A percentile compares a stretch with the other conserved stretches of the same genome.
Evolutionary conservation across 2,888 invertebrate species (phyloP).

Genomic region (Coelinius sp.): DNA sequence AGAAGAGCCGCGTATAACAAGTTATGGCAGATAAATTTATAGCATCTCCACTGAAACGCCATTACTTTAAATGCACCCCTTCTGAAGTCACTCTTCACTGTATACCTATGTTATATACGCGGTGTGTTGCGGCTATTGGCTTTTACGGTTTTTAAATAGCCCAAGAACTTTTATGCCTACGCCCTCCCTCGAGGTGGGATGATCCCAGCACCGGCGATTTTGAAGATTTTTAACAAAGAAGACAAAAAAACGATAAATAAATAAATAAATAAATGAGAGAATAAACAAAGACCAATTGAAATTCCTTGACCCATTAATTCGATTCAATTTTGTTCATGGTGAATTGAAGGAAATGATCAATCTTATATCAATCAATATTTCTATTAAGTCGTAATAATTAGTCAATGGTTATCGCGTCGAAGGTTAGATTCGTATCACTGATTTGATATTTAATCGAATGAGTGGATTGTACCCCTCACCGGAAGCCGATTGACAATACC

Average conservation of each 20-base stretch:
- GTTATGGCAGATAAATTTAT: constrained; percentile 72
- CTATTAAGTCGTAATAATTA: too few species aligned
- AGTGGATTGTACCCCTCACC: constrained; percentile 18
- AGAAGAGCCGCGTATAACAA: constrained; percentile 70
- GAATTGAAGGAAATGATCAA: not conserved
- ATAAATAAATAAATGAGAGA: not conserved
- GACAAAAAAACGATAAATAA: not conserved
- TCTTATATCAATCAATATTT: too few species aligned
- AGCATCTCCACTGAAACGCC: constrained; percentile 71
- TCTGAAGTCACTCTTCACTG: constrained; percentile 33
- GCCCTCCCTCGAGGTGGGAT: constrained; percentile 13
- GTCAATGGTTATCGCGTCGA: too few species aligned
- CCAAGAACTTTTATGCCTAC: constrained; percentile 50
- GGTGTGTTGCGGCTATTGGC: constrained; percentile 56
- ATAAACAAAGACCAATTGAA: not conserved
- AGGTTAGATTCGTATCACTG: not conserved
- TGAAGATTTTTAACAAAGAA: not conserved
- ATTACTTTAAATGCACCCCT: constrained; percentile 60
- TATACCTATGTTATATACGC: constrained; percentile 42
- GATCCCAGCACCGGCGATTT: not conserved
- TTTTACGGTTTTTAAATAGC: constrained; percentile 70
- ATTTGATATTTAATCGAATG: not conserved
- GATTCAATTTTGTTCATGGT: not conserved
- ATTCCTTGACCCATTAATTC: not conserved
- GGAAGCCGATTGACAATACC: constrained; percentile 49